Evolutionary conservation across 2,797 vertebrate genomes (phyloP), one percentile per base, ranked within the genome.

Genomic region (Enteromius mattozi): DNA sequence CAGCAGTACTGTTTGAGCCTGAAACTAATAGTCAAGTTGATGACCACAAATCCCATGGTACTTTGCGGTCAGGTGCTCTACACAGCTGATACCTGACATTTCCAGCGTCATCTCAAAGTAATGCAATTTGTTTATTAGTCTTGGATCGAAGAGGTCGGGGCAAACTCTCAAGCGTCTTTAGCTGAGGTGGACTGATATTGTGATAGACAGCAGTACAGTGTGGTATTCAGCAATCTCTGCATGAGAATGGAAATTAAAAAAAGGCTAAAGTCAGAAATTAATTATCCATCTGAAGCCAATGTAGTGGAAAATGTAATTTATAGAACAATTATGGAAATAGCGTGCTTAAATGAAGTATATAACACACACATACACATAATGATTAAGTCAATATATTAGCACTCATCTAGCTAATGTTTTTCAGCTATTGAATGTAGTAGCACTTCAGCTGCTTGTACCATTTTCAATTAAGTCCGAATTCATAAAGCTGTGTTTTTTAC

Each of bases 301-400:
- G 97, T 98, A 96, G 94, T 89, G 95, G 96, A 98, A 99, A 99
- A 98, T 96, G 96, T 97, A 97, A 98, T 99, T 97, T 97, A 97
- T 96, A 94, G 94, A 93, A 94, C 95, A 96, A 95, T 97, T 96
- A 96, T 92, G 95, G 96, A 96, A 95, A 94, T 93, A 93, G 94
- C 92, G 91, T 92, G 91, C 94, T 96, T 97, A 96, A 97, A 96
- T 97, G 95, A 96, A 96, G 95, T 96, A 80, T 81, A 86, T 71
- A 76, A 71, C 68, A 66, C 65, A 24, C 61, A 40, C 78, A 81
- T 70, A 94, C 94, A 94, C 95, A 93, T 91, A 96, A 96, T 96
- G 90, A 96, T 97, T 96, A 93, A 96, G 97, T 97, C 96, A 96
- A 96, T 96, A 96, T 96, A 96, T 96, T 93, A 96, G 96, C 95